phyloP scores from a whole-genome alignment of 2,797 vertebrate species.

The Myotis vivesi region DNA sequence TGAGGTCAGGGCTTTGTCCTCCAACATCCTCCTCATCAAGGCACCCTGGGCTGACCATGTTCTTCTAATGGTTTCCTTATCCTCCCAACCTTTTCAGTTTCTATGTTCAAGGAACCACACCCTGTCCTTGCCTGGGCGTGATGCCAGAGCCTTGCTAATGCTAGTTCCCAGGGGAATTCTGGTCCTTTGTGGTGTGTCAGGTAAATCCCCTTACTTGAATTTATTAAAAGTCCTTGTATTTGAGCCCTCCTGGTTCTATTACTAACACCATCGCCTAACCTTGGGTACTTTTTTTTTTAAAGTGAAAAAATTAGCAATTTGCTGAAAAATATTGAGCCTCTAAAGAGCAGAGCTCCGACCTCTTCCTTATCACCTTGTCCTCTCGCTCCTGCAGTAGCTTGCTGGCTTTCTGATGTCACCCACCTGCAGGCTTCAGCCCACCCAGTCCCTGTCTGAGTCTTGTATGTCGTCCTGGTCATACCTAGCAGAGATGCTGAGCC shows the following conservation, averaged over 20 bases:
- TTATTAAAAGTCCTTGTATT: background rate
- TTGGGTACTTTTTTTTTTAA: background rate
- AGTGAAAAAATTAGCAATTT: background rate
- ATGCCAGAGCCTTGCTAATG: background rate
- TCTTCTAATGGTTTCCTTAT: background rate
- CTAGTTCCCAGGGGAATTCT: background rate
- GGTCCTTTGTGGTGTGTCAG: background rate
- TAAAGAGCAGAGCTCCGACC: background rate
- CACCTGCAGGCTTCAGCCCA: background rate
- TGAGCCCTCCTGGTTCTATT: background rate
- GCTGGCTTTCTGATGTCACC: background rate
- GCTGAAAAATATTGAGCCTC: background rate
- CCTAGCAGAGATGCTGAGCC: background rate
- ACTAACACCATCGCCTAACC: background rate
- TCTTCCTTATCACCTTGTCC: background rate
- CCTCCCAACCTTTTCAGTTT: background rate
- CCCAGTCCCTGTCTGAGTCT: background rate
- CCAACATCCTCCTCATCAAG: background rate
- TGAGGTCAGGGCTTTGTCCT: background rate
- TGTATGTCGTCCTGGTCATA: background rate
- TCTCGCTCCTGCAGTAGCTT: background rate
- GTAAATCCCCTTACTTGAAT: background rate
- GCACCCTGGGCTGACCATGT: background rate
- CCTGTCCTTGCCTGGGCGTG: background rate
- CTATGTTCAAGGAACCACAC: background rate